Conservation (phyloP, 2,797 vertebrate species). For the Lagodon rhomboides region DNA sequence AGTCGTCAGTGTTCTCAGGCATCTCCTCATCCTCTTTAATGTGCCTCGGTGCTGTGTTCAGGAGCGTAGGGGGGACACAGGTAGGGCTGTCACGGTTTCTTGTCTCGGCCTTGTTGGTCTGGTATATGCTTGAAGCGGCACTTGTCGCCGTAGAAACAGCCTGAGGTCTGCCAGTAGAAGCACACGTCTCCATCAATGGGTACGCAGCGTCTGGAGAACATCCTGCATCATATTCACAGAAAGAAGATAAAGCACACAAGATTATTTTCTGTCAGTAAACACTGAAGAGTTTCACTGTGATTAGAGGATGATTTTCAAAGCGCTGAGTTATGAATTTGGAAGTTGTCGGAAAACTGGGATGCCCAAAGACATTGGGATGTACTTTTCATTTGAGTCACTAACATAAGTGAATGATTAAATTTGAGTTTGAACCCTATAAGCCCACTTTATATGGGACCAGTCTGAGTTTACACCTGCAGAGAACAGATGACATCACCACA, state of each 20-base stretch:
- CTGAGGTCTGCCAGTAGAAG: constrained; percentile 66
- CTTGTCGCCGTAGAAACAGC: constrained; percentile 58
- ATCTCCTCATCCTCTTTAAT: neutral
- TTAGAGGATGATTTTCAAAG: neutral
- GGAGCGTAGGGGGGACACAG: no score
- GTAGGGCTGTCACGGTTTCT: constrained; percentile 40
- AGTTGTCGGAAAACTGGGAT: neutral
- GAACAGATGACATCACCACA: neutral
- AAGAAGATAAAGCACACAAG: neutral
- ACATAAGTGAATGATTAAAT: neutral
- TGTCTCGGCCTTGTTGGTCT: constrained; percentile 53
- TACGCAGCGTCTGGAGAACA: constrained; percentile 53
- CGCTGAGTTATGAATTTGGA: neutral
- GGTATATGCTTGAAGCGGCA: constrained; percentile 66
- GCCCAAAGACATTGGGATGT: neutral
- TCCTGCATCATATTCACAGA: neutral
- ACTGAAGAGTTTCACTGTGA: neutral
- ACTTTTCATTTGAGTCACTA: neutral
- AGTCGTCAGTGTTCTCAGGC: constrained; percentile 4
- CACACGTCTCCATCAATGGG: constrained; percentile 77
- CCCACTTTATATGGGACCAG: neutral
- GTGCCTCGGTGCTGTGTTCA: neutral
- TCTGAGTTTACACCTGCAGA: no score
- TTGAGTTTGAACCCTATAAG: neutral
- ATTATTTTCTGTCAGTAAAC: neutral